Evolutionary conservation across 2,113 vertebrate species (phyloP).

Genomic region (Pygoscelis antarcticus): DNA sequence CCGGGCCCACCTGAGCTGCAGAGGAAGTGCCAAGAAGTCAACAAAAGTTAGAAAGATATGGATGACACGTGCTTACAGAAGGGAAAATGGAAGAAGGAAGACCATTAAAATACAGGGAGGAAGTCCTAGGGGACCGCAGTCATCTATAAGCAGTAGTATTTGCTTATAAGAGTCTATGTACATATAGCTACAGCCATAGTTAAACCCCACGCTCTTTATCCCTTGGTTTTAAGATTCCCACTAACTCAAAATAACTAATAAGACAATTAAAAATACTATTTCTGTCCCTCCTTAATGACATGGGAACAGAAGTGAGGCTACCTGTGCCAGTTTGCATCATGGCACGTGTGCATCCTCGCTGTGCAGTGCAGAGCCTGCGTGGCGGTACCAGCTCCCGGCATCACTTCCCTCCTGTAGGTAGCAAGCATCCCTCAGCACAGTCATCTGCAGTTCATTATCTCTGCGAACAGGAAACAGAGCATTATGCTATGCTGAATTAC

Average conservation of each 20-base stretch:
- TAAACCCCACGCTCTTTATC: neutral
- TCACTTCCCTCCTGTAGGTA: neutral
- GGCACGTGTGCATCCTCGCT: fast-evolving
- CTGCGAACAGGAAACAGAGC: neutral
- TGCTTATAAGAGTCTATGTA: neutral
- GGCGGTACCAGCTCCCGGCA: neutral
- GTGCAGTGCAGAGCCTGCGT: neutral
- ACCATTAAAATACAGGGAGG: neutral
- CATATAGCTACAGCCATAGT: neutral
- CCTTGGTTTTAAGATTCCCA: neutral
- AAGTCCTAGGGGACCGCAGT: neutral
- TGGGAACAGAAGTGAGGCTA: neutral
- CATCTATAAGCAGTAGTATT: neutral
- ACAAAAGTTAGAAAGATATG: neutral
- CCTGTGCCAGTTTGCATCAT: neutral
- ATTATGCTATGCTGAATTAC: neutral
- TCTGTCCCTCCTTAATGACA: neutral
- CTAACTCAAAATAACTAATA: neutral
- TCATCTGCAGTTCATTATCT: neutral
- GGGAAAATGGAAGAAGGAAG: neutral
- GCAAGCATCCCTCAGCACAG: neutral
- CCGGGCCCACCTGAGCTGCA: neutral
- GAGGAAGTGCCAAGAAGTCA: neutral
- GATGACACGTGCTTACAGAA: neutral
- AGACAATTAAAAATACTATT: neutral